phyloP scores from a whole-genome alignment of 1,140 invertebrate species.

The Odontomachus brunneus region DNA sequence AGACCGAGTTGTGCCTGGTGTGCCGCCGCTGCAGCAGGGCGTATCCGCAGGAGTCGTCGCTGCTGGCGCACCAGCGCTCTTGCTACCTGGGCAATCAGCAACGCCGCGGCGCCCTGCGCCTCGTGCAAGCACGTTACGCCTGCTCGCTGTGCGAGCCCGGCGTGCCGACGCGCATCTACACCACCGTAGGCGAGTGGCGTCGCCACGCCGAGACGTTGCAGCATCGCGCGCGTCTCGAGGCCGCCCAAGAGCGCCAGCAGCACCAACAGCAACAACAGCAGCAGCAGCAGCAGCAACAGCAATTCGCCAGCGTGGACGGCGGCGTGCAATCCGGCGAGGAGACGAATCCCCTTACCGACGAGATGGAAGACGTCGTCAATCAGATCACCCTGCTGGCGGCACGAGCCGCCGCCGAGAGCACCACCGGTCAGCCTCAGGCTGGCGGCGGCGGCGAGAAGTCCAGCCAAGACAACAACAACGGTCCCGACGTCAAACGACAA shows the following conservation, averaged over 20 bases:
- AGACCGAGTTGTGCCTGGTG: constrained; percentile 93
- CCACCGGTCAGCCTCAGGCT: constrained; percentile 70
- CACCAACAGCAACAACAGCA: constrained; percentile 76
- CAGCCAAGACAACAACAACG: constrained; percentile 82
- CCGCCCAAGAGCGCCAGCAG: constrained; percentile 71
- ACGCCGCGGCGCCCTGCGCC: constrained; percentile 87
- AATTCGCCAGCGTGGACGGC: constrained; percentile 51
- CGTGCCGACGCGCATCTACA: constrained; percentile 86
- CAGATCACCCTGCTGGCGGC: constrained; percentile 92
- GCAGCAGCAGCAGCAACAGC: constrained; percentile 73
- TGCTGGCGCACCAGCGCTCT: constrained; percentile 90
- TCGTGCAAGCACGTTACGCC: constrained; percentile 89
- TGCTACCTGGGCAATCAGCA: constrained; percentile 89
- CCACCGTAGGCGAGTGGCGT: constrained; percentile 87
- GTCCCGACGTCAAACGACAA: constrained; percentile 80
- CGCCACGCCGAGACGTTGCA: constrained; percentile 88
- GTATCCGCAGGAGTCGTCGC: constrained; percentile 90
- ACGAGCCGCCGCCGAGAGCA: constrained; percentile 87
- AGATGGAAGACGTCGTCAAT: constrained; percentile 94
- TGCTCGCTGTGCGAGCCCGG: constrained; percentile 89
- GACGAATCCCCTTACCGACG: constrained; percentile 88
- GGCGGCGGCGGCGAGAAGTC: constrained; percentile 25
- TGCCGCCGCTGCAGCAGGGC: constrained; percentile 94
- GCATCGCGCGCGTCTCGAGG: constrained; percentile 83
- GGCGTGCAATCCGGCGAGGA: constrained; percentile 80